Evolutionary conservation across 92 coral and sea anemone species (phyloP).

Genomic region (Epizoanthus stellaris): DNA sequence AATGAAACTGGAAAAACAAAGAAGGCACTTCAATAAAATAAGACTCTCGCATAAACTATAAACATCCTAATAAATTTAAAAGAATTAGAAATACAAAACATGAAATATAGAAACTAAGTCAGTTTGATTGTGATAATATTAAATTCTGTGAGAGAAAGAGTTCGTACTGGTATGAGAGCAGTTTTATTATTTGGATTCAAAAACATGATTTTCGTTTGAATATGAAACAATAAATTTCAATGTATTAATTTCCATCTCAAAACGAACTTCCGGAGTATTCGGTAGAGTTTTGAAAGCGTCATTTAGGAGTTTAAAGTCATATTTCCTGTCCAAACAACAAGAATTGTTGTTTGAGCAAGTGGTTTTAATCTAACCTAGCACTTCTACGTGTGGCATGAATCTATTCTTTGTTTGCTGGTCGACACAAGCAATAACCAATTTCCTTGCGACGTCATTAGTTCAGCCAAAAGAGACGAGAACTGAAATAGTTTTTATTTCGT

Average conservation of each 20-base stretch:
- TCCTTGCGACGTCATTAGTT: not conserved
- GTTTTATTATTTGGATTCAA: not conserved
- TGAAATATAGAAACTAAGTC: no score
- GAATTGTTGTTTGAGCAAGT: conserved; percentile 16
- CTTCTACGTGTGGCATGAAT: not conserved
- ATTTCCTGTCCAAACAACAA: not conserved
- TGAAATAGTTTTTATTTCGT: not conserved
- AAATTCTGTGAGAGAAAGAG: no score
- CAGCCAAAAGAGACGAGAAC: not conserved
- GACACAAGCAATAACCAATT: not conserved
- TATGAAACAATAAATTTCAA: no score
- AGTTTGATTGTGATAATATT: no score
- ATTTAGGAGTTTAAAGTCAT: not conserved
- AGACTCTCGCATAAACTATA: no score
- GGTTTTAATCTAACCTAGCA: conserved; percentile 5
- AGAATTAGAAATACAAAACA: no score
- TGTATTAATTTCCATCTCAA: not conserved
- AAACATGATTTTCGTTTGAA: not conserved
- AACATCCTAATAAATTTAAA: no score
- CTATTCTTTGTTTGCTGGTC: not conserved
- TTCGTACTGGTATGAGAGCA: not conserved
- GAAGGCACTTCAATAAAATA: no score
- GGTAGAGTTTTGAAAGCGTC: conserved; percentile 8
- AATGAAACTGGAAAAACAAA: no score
- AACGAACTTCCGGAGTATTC: not conserved